These are phyloP conservation scores for Lipophrys pholis DNA, from an alignment of 2,113 vertebrate genomes.

Conservation along the genomic window DNA sequence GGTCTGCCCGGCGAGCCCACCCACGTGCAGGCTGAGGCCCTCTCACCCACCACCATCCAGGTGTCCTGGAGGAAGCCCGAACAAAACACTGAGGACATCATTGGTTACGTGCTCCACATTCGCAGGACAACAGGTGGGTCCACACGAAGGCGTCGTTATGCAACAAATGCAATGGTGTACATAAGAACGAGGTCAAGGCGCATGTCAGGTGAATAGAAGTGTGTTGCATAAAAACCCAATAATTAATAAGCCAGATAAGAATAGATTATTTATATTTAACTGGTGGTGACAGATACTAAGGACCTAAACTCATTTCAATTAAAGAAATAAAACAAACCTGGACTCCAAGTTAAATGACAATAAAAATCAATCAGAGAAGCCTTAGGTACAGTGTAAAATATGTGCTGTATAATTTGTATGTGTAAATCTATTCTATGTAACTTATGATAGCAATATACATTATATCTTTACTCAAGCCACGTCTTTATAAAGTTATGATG, in stretches of 20 bases:
- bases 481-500: no score
- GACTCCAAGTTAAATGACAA: no score
- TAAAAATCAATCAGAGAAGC: no score
- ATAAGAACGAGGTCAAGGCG: neutral
- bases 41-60: slow-evolving; percentile 91
- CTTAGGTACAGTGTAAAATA: no score
- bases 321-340: no score
- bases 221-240: neutral
- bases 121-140: slow-evolving; percentile 88
- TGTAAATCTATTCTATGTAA: no score
- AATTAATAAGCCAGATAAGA: neutral
- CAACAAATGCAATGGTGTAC: neutral
- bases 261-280: no score
- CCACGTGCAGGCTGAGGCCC: slow-evolving; percentile 85
- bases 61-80: slow-evolving; percentile 94
- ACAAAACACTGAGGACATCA: slow-evolving; percentile 95
- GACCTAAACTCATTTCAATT: no score
- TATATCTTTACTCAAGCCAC: no score
- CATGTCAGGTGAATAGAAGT: neutral
- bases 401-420: no score
- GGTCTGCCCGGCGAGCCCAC: slow-evolving; percentile 91
- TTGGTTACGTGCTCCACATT: slow-evolving; percentile 97
- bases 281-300: no score
- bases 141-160: neutral
- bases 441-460: no score